Percentiles rank a stretch among this genome's conserved stretches.
These are phyloP conservation scores for Coryphaenoides rupestris DNA, from an alignment of 2,113 vertebrate species.

Conservation along the genomic window DNA sequence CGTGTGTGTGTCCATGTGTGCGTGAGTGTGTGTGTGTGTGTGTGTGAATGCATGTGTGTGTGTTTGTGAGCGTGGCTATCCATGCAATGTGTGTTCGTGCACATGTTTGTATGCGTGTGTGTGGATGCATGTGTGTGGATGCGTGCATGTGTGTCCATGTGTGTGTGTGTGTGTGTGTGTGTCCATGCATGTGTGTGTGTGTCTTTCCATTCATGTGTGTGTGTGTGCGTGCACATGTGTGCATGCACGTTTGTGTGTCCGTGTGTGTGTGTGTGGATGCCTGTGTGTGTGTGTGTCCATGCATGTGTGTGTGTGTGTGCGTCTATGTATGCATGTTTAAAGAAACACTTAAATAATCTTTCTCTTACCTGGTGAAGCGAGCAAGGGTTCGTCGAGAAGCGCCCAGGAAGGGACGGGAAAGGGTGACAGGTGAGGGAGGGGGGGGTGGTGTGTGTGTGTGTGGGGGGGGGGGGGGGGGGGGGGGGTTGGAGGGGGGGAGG, in stretches of 20 bases:
- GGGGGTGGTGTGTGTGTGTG: too few relatives aligned
- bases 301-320: too few relatives aligned
- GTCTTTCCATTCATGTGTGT: too few relatives aligned
- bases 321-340: too few relatives aligned
- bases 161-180: background rate
- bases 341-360: conserved; percentile 6
- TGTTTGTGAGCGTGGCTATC: too few relatives aligned
- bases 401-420: conserved; percentile 10
- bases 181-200: background rate
- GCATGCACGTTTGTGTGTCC: too few relatives aligned
- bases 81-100: background rate
- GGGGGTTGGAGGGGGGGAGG: conserved; percentile 1
- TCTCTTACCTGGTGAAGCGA: conserved; percentile 52
- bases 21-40: too few relatives aligned
- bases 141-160: conserved; percentile 1
- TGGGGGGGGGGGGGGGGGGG: background rate
- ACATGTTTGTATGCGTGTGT: background rate
- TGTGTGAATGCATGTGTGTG: too few relatives aligned
- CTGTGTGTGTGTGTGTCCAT: too few relatives aligned
- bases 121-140: background rate
- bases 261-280: background rate
- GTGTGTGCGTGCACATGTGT: too few relatives aligned
- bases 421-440: too few relatives aligned
- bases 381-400: conserved; percentile 13
- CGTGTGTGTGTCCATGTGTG: too few relatives aligned